phyloP scores from a whole-genome alignment of 53 echinoderm and acorn worm species.

The Temnopleurus reevesii region DNA sequence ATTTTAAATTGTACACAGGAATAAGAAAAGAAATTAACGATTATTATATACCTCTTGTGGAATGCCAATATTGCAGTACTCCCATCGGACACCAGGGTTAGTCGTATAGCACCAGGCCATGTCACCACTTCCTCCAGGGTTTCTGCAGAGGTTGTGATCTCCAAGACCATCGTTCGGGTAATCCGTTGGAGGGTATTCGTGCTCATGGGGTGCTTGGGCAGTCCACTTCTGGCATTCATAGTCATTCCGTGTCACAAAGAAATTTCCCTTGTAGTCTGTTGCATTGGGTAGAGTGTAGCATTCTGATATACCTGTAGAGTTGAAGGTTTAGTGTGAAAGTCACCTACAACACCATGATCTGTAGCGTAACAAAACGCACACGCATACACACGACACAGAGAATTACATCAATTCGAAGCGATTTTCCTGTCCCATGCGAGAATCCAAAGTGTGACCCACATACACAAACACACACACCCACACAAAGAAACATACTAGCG shows the following conservation, averaged over 20 bases:
- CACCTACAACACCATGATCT: too few species aligned
- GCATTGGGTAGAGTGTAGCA: slow-evolving; percentile 8
- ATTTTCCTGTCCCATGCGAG: too few species aligned
- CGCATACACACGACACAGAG: too few species aligned
- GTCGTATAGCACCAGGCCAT: slow-evolving; percentile 78
- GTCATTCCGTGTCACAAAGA: slow-evolving; percentile 27
- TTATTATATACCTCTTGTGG: slow-evolving; percentile 26
- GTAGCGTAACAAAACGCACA: too few species aligned
- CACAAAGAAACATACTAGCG: too few species aligned
- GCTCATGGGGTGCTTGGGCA: slow-evolving; percentile 64
- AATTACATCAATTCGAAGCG: too few species aligned
- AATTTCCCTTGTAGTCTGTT: slow-evolving; percentile 61
- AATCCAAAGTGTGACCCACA: too few species aligned
- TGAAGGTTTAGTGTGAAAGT: too few species aligned
- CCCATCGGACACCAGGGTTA: slow-evolving; percentile 59
- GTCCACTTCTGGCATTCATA: slow-evolving; percentile 72
- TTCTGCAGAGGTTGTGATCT: slow-evolving; percentile 81
- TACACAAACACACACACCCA: too few species aligned
- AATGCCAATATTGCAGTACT: slow-evolving; percentile 69
- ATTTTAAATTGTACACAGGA: too few species aligned
- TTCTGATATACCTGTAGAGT: background rate
- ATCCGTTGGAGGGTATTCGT: slow-evolving; percentile 49
- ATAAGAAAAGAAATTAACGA: too few species aligned
- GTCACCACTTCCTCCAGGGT: slow-evolving; percentile 1
- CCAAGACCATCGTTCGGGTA: slow-evolving; percentile 68